A percentile compares a stretch with the other conserved stretches of the same genome.
These are phyloP conservation scores for Enhydra lutris DNA, from an alignment of 2,113 vertebrate genomes.

Conservation along the genomic window DNA sequence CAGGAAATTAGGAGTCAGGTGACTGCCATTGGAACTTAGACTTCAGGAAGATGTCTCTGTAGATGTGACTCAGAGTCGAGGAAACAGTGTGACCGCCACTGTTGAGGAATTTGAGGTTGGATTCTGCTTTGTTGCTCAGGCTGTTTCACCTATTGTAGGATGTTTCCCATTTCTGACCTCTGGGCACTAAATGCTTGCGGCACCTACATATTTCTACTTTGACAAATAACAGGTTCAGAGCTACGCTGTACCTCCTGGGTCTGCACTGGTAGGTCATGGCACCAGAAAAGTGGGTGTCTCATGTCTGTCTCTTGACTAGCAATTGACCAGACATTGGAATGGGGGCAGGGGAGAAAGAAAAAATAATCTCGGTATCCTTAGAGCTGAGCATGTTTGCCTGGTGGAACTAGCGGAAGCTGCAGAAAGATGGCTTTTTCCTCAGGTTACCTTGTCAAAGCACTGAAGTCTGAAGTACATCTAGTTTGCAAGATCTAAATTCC, in stretches of 20 bases:
- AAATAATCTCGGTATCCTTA: no score
- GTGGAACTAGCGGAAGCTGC: neutral
- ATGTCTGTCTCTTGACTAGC: neutral
- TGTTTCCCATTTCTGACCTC: neutral
- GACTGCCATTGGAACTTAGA: neutral
- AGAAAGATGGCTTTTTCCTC: neutral
- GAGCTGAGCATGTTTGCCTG: neutral
- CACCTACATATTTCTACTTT: neutral
- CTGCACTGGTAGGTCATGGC: neutral
- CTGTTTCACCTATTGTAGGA: neutral
- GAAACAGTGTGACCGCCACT: neutral
- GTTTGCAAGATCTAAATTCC: neutral
- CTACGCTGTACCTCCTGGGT: neutral
- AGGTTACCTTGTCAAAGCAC: neutral
- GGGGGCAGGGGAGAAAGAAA: neutral
- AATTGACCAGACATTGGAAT: neutral
- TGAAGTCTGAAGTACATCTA: neutral
- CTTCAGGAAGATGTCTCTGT: neutral
- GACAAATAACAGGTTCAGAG: neutral
- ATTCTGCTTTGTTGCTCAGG: neutral
- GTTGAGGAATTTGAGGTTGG: neutral
- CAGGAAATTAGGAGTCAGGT: neutral
- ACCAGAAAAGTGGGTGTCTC: neutral
- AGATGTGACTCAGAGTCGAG: neutral
- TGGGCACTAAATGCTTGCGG: neutral